Conservation (phyloP, 2,797 vertebrate genomes). For the Eidolon dupreanum region DNA sequence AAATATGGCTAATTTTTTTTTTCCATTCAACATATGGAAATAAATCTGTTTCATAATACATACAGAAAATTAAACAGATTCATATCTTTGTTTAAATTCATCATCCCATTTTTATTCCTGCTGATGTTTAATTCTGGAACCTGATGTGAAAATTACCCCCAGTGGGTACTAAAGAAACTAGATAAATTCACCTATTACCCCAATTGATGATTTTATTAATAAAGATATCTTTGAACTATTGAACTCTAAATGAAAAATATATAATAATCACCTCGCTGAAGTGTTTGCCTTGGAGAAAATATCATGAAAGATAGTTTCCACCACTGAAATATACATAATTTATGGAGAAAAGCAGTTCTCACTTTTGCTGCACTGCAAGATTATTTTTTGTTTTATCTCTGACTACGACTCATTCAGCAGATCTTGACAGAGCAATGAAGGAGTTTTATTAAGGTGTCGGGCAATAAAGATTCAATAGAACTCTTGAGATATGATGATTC, state of each 20-base stretch:
- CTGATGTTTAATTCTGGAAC: background rate
- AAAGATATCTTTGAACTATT: background rate
- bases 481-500: conserved; percentile 44
- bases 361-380: conserved; percentile 49
- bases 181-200: background rate
- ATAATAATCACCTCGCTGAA: background rate
- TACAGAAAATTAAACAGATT: background rate
- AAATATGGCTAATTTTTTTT: background rate
- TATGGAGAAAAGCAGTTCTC: conserved; percentile 49
- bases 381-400: conserved; percentile 56
- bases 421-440: conserved; percentile 60
- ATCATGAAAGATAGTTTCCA: background rate
- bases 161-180: background rate
- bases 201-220: background rate
- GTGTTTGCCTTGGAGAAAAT: background rate
- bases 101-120: background rate
- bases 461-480: conserved; percentile 59
- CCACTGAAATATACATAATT: conserved; percentile 45
- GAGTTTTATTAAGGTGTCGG: conserved; percentile 63
- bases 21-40: background rate
- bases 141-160: background rate
- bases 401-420: conserved; percentile 56
- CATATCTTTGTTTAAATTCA: background rate
- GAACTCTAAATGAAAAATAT: background rate
- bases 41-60: background rate